phyloP scores from a whole-genome alignment of 2,113 vertebrate genomes.

The Dasypus novemcinctus region DNA sequence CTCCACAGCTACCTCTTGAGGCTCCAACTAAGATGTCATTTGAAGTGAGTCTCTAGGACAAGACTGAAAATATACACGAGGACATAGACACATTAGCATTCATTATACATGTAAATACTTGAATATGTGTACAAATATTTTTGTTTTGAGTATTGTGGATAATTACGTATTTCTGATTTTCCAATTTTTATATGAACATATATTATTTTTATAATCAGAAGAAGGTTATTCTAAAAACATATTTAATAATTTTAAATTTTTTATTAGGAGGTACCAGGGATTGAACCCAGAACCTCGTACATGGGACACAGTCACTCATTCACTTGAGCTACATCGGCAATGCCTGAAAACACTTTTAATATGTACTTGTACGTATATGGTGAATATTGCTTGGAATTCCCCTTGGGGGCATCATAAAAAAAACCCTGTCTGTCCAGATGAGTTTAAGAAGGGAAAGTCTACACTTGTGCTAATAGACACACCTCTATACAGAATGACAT shows the following conservation, averaged over 20 bases:
- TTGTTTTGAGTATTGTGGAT: neutral
- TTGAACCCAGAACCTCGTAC: too few relatives aligned
- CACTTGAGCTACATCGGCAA: too few relatives aligned
- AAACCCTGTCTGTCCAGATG: neutral
- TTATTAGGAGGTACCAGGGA: too few relatives aligned
- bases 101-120: neutral
- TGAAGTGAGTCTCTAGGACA: neutral
- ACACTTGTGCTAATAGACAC: neutral
- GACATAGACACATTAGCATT: neutral
- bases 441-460: conserved; percentile 5
- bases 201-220: neutral
- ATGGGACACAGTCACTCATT: too few relatives aligned
- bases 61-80: neutral
- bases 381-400: neutral
- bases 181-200: conserved; percentile 1
- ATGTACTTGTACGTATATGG: neutral
- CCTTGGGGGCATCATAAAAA: neutral
- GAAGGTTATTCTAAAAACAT: neutral
- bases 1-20: neutral
- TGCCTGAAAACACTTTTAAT: neutral
- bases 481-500: neutral
- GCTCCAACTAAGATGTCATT: neutral
- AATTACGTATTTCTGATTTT: neutral
- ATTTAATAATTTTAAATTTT: neutral
- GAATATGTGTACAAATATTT: neutral